Evolutionary conservation across 1,140 invertebrate genomes (phyloP), one percentile per base, ranked within the genome.

Genomic region (Bombus consobrinus): DNA sequence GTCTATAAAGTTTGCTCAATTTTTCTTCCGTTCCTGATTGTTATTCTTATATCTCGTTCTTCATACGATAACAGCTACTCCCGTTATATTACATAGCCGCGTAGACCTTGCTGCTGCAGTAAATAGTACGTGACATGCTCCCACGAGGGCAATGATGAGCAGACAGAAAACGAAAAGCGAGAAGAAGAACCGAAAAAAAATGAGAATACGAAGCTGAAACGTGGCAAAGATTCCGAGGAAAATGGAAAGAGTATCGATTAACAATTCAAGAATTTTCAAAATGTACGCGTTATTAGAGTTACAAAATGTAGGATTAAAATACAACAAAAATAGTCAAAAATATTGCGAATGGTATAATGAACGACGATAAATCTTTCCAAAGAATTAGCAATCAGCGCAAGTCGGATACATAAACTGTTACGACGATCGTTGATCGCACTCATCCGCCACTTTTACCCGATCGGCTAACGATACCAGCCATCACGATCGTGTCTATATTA

Each of bases 231-330:
- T 87, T 62, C 62, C 62, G 76, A 78, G 69, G 73, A 81, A 86
- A 92, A 88, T 78, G 86, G 87, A 84, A 90, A 92, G 15, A 18
- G 90, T 91, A 90, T 88, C 88, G 88, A 89, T 91, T 87, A 87
- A 64, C n/a, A 1, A 57, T 22, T 28, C 68, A 43, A 57, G 8
- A 59, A 53, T 68, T 22, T 66, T 18, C 8, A 25, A 68, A 34
- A 34, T 53, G 18, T 22, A 8, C 6, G 18, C 18, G 47, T 53
- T 8, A 22, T 2, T 18, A 22, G 18, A 22, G 5, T 53, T 22
- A 53, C 6, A 22, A 53, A 43, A 53, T 6, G 47, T 53, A 53
- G 5, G 18, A 8, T 22, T 8, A 53, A 22, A 1, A 22, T 53
- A 22, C 47, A 2, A 53, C 47, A 8, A 22, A 22, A 53, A 53